phyloP scores from a whole-genome alignment of 2,113 vertebrate genomes.

The Vulpes lagopus region DNA sequence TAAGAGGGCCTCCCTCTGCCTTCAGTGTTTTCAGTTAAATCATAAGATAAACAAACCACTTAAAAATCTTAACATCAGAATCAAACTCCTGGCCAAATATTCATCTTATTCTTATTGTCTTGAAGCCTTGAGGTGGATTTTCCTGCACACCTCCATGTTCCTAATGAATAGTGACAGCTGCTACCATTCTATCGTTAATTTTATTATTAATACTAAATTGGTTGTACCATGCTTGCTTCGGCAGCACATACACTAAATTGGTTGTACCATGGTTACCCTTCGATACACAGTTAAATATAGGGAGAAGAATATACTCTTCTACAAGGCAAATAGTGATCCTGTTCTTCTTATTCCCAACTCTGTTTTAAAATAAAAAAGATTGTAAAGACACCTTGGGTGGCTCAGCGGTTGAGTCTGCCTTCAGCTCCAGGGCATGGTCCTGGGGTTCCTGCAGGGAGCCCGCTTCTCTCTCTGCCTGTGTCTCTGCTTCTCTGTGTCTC shows the following conservation, averaged over 20 bases:
- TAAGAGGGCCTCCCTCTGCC: background rate
- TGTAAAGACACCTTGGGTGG: too few relatives aligned
- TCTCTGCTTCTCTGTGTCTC: too few relatives aligned
- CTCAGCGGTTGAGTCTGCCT: too few relatives aligned
- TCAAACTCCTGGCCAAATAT: background rate
- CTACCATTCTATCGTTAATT: background rate
- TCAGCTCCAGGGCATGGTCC: too few relatives aligned
- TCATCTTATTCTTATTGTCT: background rate
- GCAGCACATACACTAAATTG: background rate
- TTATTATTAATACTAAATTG: conserved; percentile 29
- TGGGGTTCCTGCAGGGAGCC: too few relatives aligned
- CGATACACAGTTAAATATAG: background rate
- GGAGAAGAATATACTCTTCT: background rate
- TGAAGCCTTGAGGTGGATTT: background rate
- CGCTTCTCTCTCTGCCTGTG: too few relatives aligned
- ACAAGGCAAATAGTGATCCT: background rate
- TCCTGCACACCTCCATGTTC: background rate
- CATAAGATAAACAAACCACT: background rate
- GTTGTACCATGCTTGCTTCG: background rate
- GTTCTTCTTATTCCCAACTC: background rate
- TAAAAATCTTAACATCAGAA: background rate
- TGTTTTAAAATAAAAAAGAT: background rate
- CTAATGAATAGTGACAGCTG: background rate
- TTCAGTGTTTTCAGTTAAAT: conserved; percentile 30
- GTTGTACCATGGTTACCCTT: background rate